phyloP scores from a whole-genome alignment of 2,797 vertebrate species.

The Xerus rutilus region DNA sequence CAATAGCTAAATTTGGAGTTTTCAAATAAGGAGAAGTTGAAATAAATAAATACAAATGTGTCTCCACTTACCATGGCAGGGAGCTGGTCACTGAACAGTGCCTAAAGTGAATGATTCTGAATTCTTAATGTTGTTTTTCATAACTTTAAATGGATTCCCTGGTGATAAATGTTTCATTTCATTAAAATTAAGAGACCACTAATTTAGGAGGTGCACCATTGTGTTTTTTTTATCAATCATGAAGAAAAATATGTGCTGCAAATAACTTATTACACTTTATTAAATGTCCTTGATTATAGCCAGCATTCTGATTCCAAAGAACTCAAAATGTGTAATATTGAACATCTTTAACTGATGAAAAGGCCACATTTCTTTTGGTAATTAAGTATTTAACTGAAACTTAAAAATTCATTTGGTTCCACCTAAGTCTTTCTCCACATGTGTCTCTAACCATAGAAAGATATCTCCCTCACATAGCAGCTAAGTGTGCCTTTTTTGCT shows the following conservation, averaged over 20 bases:
- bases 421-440: not conserved
- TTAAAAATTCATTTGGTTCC: not conserved
- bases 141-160: not conserved
- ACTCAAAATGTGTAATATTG: not conserved
- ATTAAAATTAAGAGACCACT: not conserved
- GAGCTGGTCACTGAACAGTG: not conserved
- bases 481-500: not conserved
- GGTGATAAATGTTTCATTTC: not conserved
- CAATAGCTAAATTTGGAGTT: not conserved
- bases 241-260: not conserved
- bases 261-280: not conserved
- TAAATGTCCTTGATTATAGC: not conserved
- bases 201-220: not conserved
- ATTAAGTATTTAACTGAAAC: not conserved
- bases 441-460: not conserved
- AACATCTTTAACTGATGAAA: not conserved
- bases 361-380: not conserved
- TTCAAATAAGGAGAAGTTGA: not conserved
- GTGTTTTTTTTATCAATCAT: not conserved
- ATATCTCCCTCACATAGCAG: not conserved
- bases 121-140: not conserved
- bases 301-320: not conserved
- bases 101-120: not conserved
- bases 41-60: not conserved
- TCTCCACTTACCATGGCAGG: not conserved